Evolutionary conservation across 2,113 vertebrate species (phyloP).

Genomic region (Circaetus cinerascens): DNA sequence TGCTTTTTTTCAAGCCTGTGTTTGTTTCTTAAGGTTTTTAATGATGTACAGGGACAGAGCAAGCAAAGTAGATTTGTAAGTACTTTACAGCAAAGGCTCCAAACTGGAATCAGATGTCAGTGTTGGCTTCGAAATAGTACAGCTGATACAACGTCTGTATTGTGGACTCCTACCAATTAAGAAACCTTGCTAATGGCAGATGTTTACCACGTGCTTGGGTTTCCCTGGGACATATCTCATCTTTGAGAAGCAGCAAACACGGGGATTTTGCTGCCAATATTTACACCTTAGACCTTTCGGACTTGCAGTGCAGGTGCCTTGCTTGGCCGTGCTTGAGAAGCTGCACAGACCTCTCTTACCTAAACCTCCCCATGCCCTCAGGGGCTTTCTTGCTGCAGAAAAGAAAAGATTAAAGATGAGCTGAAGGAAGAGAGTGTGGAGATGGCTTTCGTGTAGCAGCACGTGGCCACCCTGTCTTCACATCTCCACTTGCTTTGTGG

Average conservation of each 20-base stretch:
- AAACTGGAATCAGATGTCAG: conserved; percentile 44
- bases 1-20: neutral
- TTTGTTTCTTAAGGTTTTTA: conserved; percentile 16
- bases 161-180: neutral
- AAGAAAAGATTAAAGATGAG: neutral
- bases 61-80: neutral
- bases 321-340: fast-evolving
- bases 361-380: fast-evolving
- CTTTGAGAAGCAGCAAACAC: neutral
- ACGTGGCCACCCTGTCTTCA: neutral
- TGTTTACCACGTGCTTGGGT: neutral
- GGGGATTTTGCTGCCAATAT: neutral
- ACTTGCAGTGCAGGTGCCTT: fast-evolving
- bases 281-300: neutral
- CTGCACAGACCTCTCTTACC: neutral
- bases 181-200: neutral
- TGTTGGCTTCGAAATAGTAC: neutral
- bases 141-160: neutral
- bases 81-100: neutral
- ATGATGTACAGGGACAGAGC: neutral
- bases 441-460: neutral
- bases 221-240: neutral
- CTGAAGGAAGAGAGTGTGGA: neutral
- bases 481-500: neutral
- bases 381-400: neutral